Evolutionary conservation across 1,140 invertebrate species (phyloP).

Genomic region (Caenorhabditis tropicalis): DNA sequence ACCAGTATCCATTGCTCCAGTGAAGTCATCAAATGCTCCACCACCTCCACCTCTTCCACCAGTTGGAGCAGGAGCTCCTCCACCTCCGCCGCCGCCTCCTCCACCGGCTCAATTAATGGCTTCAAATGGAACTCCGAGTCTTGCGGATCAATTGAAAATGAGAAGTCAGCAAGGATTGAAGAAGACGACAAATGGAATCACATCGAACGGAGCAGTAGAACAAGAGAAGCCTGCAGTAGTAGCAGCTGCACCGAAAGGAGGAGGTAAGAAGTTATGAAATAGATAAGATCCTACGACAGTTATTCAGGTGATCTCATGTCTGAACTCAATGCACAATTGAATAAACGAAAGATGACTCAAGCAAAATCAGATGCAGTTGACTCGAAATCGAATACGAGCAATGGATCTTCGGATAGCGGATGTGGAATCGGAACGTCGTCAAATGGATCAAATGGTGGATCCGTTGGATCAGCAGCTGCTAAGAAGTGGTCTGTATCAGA

Average conservation of each 20-base stretch:
- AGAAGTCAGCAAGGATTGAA: background rate
- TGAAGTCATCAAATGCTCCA: background rate
- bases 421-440: background rate
- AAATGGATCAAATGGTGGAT: constrained; percentile 18
- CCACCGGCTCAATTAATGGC: background rate
- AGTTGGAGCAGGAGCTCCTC: background rate
- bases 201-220: background rate
- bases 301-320: background rate
- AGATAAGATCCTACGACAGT: too few relatives aligned
- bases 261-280: too few relatives aligned
- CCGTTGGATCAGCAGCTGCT: background rate
- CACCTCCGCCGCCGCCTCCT: background rate
- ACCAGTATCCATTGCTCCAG: background rate
- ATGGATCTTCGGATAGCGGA: constrained; percentile 33
- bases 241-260: background rate
- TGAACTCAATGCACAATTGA: background rate
- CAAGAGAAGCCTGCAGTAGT: background rate
- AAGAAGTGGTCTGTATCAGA: constrained; percentile 16
- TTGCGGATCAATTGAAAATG: background rate
- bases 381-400: background rate
- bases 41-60: constrained; percentile 16
- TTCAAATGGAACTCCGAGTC: background rate
- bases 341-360: constrained; percentile 5
- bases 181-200: background rate
- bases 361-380: constrained; percentile 22